phyloP scores from a whole-genome alignment of 2,888 invertebrate genomes.

The Anorthoa munda region DNA sequence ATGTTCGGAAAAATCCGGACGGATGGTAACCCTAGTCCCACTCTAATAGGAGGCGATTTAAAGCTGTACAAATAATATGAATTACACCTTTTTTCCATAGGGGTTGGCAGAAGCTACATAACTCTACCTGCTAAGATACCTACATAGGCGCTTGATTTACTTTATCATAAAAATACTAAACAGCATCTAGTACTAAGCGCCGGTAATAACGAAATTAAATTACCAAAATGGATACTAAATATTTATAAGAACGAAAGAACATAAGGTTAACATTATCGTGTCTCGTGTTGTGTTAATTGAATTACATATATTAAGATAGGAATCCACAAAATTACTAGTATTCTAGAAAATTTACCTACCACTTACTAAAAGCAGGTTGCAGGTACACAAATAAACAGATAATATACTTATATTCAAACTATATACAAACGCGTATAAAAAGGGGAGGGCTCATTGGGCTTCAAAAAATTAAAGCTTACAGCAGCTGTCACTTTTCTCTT shows the following conservation, averaged over 20 bases:
- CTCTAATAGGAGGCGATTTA: neutral
- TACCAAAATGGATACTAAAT: neutral
- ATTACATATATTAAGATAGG: neutral
- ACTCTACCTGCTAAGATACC: too few relatives aligned
- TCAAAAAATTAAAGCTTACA: too few relatives aligned
- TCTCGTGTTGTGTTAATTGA: neutral
- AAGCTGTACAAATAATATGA: neutral
- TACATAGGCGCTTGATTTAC: neutral
- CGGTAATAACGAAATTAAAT: neutral
- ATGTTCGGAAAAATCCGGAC: too few relatives aligned
- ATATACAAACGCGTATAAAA: too few relatives aligned
- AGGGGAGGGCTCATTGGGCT: too few relatives aligned
- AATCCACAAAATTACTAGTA: neutral
- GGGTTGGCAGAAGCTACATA: neutral
- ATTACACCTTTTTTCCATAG: neutral
- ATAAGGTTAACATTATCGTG: neutral
- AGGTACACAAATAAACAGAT: too few relatives aligned
- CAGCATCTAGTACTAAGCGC: neutral
- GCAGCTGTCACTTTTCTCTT: too few relatives aligned
- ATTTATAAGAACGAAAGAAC: neutral
- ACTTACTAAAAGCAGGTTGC: neutral
- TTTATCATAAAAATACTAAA: constrained; percentile 3
- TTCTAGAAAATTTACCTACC: neutral
- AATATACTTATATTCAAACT: too few relatives aligned
- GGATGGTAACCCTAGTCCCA: too few relatives aligned